Percentiles rank a stretch among this genome's conserved stretches.
Evolutionary conservation across 2,888 invertebrate species (phyloP).

Genomic region (Trichopria drosophilae): DNA sequence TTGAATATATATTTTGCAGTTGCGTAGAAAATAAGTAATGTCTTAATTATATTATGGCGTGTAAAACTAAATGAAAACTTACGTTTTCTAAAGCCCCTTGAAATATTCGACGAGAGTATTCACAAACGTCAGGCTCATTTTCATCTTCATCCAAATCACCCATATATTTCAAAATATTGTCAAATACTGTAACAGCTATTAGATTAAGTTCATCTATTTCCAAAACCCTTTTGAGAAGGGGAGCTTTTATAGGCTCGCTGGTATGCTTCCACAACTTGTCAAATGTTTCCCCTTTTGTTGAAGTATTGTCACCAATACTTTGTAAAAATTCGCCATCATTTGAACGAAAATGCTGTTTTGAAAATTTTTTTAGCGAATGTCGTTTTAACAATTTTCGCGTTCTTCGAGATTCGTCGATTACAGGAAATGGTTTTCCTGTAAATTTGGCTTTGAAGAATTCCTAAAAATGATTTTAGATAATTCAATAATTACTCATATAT

Average conservation of each 20-base stretch:
- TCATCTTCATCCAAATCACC: no score
- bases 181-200: constrained; percentile 74
- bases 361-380: constrained; percentile 82
- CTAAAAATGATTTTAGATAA: constrained; percentile 40
- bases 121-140: no score
- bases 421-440: constrained; percentile 34
- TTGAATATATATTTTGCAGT: no score
- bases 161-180: constrained; percentile 82
- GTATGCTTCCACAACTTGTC: constrained; percentile 83
- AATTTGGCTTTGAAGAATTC: constrained; percentile 55
- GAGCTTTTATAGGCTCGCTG: constrained; percentile 80
- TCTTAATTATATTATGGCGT: no score
- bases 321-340: constrained; percentile 61
- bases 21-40: no score
- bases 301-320: constrained; percentile 67
- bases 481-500: no score
- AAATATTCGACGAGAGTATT: constrained; percentile 89
- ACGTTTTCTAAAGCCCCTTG: constrained; percentile 72
- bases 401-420: constrained; percentile 13
- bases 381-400: constrained; percentile 66
- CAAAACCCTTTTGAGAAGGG: constrained; percentile 75
- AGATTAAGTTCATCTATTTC: constrained; percentile 72
- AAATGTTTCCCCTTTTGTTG: constrained; percentile 67
- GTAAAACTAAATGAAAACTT: no score
- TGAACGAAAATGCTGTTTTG: constrained; percentile 78